Percentiles rank a stretch among this genome's conserved stretches.
Conservation (phyloP, 2,888 invertebrate species). For the Caenorhabditis uteleia region DNA sequence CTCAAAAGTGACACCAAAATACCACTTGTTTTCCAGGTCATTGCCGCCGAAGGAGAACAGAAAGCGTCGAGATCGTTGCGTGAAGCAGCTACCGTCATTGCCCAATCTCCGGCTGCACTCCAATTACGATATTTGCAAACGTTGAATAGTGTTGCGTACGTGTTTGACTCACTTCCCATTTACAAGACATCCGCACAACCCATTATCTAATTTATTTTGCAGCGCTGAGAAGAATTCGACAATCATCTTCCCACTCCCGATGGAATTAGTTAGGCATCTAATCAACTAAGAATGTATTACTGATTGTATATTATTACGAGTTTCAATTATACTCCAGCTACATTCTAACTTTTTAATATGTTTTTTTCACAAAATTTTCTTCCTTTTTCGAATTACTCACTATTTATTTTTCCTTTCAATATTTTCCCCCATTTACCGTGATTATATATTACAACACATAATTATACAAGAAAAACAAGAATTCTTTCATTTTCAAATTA, state of each 20-base stretch:
- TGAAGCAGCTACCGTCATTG: conserved; percentile 89
- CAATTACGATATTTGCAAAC: conserved; percentile 93
- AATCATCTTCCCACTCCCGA: conserved; percentile 83
- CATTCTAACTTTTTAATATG: neutral
- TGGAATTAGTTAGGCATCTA: conserved; percentile 79
- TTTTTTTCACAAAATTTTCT: neutral
- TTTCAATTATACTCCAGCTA: conserved; percentile 6
- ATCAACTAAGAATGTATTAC: conserved; percentile 34
- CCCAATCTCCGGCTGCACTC: conserved; percentile 88
- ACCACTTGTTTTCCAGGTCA: conserved; percentile 69
- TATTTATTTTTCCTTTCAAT: neutral
- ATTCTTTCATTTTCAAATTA: too few relatives aligned
- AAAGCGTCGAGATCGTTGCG: conserved; percentile 86
- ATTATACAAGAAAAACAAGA: too few relatives aligned
- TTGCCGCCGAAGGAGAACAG: conserved; percentile 90
- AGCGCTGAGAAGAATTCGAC: conserved; percentile 69
- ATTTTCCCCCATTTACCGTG: neutral
- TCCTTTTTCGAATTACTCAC: too few relatives aligned
- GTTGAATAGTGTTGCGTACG: conserved; percentile 75
- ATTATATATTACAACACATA: too few relatives aligned
- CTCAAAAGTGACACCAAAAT: neutral
- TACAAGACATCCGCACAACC: neutral
- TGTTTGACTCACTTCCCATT: conserved; percentile 81
- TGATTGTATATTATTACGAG: neutral
- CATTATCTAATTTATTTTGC: conserved; percentile 15